phyloP scores from a whole-genome alignment of 2,113 vertebrate species.

The Tenebrosternarchus preto region DNA sequence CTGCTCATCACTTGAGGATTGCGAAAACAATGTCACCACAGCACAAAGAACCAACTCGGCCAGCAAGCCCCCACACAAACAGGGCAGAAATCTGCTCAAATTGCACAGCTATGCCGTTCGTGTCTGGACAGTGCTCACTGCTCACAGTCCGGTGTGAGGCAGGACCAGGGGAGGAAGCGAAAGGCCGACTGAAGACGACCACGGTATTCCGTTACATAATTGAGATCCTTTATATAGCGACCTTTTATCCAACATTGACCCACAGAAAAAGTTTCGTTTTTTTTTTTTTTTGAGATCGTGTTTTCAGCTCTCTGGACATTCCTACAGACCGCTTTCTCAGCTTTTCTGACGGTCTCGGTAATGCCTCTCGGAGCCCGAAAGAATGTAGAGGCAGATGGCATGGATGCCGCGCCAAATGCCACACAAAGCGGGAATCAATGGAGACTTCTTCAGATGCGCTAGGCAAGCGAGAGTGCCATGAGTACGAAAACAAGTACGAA shows the following conservation, averaged over 20 bases:
- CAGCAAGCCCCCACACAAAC: slow-evolving; percentile 4
- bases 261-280: neutral
- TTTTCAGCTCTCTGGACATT: slow-evolving; percentile 7
- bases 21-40: slow-evolving; percentile 25
- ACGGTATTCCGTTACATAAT: slow-evolving; percentile 37
- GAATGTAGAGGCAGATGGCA: slow-evolving; percentile 56
- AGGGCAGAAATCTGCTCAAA: slow-evolving; percentile 29
- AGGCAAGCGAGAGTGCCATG: slow-evolving; percentile 22
- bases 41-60: slow-evolving; percentile 19
- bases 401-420: slow-evolving; percentile 51
- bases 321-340: slow-evolving; percentile 30
- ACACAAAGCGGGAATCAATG: slow-evolving; percentile 47
- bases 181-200: neutral
- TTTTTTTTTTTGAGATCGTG: slow-evolving; percentile 25
- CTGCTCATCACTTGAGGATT: slow-evolving; percentile 2
- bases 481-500: neutral
- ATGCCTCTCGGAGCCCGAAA: slow-evolving; percentile 45
- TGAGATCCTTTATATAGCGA: slow-evolving; percentile 26
- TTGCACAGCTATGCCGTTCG: slow-evolving; percentile 22
- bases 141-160: neutral
- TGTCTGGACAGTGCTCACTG: neutral
- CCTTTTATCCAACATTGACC: slow-evolving; percentile 2
- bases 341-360: slow-evolving; percentile 24
- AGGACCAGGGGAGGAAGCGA: slow-evolving; percentile 14
- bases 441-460: slow-evolving; percentile 33